Conservation (phyloP, 2,113 vertebrate genomes). For the Camelus bactrianus region DNA sequence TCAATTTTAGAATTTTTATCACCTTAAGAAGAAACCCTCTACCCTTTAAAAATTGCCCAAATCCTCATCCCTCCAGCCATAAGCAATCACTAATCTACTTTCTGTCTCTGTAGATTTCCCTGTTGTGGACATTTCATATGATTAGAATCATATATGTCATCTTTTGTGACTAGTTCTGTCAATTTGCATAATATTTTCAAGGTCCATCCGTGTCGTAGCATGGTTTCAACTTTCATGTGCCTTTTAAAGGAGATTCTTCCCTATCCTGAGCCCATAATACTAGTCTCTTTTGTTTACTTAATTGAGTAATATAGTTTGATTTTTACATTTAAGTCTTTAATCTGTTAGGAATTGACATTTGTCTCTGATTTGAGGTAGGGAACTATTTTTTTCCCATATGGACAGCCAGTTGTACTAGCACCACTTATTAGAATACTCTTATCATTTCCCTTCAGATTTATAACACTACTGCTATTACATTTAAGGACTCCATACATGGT, state of each 20-base stretch:
- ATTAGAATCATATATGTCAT: not conserved
- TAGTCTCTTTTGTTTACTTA: not conserved
- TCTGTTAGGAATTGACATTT: not conserved
- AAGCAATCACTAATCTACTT: not conserved
- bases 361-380: not conserved
- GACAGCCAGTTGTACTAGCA: not conserved
- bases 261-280: not conserved
- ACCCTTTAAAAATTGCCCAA: not conserved
- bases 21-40: not conserved
- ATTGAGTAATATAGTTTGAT: not conserved
- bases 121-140: not conserved
- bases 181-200: not conserved
- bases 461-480: not conserved
- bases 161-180: not conserved
- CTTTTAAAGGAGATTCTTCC: not conserved
- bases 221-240: not conserved
- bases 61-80: not conserved
- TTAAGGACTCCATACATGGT: not conserved
- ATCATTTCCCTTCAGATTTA: not conserved
- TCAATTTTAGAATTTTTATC: not conserved
- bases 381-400: not conserved
- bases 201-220: not conserved
- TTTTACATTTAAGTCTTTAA: not conserved
- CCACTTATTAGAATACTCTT: not conserved
- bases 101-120: not conserved